A percentile compares a stretch with the other conserved stretches of the same genome.
These are phyloP conservation scores for Drosophila pseudotalamancana DNA, from an alignment of 2,888 invertebrate genomes.

Conservation along the genomic window DNA sequence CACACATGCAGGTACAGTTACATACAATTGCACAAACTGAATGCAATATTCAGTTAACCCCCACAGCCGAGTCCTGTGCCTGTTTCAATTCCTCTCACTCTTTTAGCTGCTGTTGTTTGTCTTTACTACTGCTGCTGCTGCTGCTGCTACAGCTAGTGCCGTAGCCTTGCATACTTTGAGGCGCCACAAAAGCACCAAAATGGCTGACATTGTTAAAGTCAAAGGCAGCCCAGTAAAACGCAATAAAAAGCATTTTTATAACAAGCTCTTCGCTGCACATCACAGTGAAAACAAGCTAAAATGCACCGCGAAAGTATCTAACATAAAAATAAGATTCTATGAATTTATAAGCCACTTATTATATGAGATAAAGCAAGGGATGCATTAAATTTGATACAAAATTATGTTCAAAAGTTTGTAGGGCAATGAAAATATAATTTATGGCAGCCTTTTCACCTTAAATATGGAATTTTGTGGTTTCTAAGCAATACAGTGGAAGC, in stretches of 20 bases:
- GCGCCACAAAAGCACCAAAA: conserved; percentile 58
- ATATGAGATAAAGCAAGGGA: no score
- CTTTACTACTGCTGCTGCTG: conserved; percentile 2
- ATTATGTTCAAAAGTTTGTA: no score
- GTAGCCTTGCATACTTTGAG: conserved; percentile 29
- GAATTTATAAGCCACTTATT: no score
- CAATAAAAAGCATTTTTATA: conserved; percentile 48
- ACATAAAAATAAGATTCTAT: neutral
- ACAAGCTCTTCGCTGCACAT: conserved; percentile 29
- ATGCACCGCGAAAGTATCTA: conserved; percentile 4
- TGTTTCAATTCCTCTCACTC: conserved; percentile 18
- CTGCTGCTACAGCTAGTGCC: neutral
- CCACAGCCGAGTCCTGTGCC: conserved; percentile 1
- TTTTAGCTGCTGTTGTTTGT: neutral
- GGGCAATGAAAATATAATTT: neutral
- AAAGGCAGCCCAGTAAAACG: conserved; percentile 54
- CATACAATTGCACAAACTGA: conserved; percentile 56
- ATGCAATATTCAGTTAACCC: conserved; percentile 28
- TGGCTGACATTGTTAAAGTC: conserved; percentile 74
- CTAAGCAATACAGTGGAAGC: neutral
- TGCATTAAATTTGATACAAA: no score
- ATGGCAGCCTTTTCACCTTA: neutral
- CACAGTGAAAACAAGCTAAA: conserved; percentile 12
- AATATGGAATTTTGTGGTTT: neutral
- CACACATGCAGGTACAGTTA: conserved; percentile 8